phyloP scores from a whole-genome alignment of 1,140 invertebrate species.

The Zaprionus africanus region DNA sequence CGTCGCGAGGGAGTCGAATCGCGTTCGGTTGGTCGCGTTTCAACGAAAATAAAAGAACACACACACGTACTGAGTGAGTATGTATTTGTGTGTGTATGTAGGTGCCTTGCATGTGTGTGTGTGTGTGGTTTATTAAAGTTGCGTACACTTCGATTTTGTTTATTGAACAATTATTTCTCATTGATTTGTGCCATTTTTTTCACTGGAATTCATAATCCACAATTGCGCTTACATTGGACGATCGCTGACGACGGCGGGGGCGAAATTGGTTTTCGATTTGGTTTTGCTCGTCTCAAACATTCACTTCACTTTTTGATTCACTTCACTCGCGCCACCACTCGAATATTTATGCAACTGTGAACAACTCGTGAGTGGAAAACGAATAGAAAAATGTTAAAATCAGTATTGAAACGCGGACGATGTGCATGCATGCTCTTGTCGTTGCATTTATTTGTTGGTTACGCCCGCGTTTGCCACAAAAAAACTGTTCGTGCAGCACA shows the following conservation, averaged over 20 bases:
- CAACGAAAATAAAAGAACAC: constrained; percentile 27
- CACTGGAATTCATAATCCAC: constrained; percentile 38
- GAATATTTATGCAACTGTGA: constrained; percentile 14
- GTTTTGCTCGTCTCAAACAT: constrained; percentile 40
- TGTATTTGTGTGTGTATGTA: not conserved
- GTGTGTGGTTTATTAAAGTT: constrained; percentile 16
- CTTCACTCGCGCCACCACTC: constrained; percentile 42
- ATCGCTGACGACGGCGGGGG: constrained; percentile 30
- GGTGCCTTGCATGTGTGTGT: not conserved
- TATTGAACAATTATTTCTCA: constrained; percentile 30
- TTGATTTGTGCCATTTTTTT: constrained; percentile 29
- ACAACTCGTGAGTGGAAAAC: constrained; percentile 23
- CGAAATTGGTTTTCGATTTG: constrained; percentile 14
- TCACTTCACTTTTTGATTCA: constrained; percentile 31
- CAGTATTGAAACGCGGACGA: constrained; percentile 39
- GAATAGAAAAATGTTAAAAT: constrained; percentile 42
- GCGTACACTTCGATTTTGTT: constrained; percentile 35
- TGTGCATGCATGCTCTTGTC: constrained; percentile 20
- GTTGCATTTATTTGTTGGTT: constrained; percentile 57
- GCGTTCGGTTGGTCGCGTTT: constrained; percentile 9
- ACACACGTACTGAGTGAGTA: not conserved
- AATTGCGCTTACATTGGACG: constrained; percentile 48
- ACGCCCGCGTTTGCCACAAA: constrained; percentile 60
- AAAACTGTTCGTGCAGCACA: constrained; percentile 40
- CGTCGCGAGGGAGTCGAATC: constrained; percentile 9